phyloP scores from a whole-genome alignment of 2,797 vertebrate genomes.

The Eremophila alpestris region DNA sequence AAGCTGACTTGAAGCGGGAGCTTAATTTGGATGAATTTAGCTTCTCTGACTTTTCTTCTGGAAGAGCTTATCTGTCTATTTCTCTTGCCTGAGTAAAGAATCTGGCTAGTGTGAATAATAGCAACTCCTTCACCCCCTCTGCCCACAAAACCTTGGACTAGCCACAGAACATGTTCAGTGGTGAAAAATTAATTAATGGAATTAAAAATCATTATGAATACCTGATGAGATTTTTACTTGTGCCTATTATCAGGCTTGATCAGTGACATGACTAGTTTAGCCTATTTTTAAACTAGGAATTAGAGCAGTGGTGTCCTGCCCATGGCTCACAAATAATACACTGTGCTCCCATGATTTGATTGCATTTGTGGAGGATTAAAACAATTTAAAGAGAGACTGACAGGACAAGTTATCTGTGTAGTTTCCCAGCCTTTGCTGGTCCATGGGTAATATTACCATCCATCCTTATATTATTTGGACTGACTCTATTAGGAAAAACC shows the following conservation, averaged over 20 bases:
- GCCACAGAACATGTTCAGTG: background rate
- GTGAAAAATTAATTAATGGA: background rate
- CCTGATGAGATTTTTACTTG: background rate
- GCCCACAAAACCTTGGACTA: background rate
- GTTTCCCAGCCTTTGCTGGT: background rate
- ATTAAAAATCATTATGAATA: background rate
- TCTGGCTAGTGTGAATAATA: background rate
- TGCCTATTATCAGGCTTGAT: background rate
- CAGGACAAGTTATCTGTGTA: background rate
- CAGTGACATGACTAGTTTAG: background rate
- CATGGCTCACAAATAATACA: background rate
- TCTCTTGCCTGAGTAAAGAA: background rate
- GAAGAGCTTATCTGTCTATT: background rate
- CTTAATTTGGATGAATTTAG: background rate
- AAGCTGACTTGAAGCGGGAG: background rate
- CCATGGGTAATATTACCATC: background rate
- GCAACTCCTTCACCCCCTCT: background rate
- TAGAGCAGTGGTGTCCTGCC: background rate
- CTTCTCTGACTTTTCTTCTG: slow-evolving; percentile 26
- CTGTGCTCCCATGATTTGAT: background rate
- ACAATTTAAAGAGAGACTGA: background rate
- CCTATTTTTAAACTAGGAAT: background rate
- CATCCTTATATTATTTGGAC: background rate
- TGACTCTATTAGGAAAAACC: background rate
- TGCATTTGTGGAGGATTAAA: background rate